Conservation (phyloP, 2,113 vertebrate genomes). For the Megaceryle maxima region DNA sequence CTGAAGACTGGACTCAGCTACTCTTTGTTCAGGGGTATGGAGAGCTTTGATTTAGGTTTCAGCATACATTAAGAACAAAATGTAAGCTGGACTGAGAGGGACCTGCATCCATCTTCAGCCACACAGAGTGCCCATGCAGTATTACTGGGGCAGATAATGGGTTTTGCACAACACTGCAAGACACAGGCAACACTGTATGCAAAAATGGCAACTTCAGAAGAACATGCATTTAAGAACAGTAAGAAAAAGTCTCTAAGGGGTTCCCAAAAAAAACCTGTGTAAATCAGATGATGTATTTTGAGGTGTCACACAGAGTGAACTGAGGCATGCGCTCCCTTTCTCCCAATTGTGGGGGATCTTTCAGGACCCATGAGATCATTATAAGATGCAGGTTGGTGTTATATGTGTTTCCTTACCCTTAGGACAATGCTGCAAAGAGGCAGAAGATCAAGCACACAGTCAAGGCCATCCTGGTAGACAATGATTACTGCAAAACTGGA, state of each 20-base stretch:
- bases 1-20: background rate
- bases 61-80: background rate
- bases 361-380: background rate
- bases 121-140: background rate
- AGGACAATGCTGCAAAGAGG: background rate
- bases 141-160: too few relatives aligned
- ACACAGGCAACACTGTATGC: background rate
- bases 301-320: background rate
- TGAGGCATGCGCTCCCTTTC: background rate
- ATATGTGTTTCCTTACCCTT: background rate
- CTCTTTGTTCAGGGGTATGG: background rate
- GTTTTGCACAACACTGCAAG: background rate
- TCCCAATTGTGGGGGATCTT: background rate
- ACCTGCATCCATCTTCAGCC: accelerated
- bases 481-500: background rate
- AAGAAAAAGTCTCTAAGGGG: background rate
- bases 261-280: background rate
- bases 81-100: background rate
- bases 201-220: background rate
- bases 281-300: background rate
- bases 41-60: background rate
- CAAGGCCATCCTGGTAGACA: background rate
- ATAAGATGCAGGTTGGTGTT: background rate
- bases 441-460: background rate
- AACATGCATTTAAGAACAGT: background rate